Evolutionary conservation across 2,113 vertebrate species (phyloP), one percentile per base, ranked within the genome.

Genomic region (Paratilapia polleni): DNA sequence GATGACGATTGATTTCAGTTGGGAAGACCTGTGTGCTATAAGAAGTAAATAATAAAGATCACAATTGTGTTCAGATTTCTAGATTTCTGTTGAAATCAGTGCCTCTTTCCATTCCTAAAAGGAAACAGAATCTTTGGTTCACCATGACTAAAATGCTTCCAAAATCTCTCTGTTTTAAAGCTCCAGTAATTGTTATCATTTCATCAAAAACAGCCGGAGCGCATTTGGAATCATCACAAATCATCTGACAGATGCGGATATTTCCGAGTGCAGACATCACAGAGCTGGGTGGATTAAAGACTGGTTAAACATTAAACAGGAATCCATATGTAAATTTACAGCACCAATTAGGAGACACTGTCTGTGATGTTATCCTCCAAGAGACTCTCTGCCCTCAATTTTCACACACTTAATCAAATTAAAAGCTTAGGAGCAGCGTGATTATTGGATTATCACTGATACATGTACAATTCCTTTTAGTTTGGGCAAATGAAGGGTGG

Each of bases 391-490:
- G 96, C 95, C 94, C 96, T 97, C 96, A 93, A 94, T 97, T 96
- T 96, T 96, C 95, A 94, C 95, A 96, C 94, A 95, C 96, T 96
- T 98, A 98, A 97, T 97, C 97, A 97, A 98, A 99, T 99, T 98
- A 98, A 97, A 96, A 97, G 97, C 97, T 97, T 97, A 97, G 97
- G 78, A 88, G 87, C 93, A 93, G 95, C 90, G 49, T 92, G 93
- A 96, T 97, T 97, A 98, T 97, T 90, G 95, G 96, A 97, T 97
- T 97, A 97, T 97, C 91, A 92, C 89, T 86, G 94, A 95, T 93
- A 95, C 92, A 94, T 89, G 91, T 92, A 91, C 92, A 86, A 91
- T 93, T 94, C 97, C 95, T 97, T 97, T 97, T 95, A 97, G 96
- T 97, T 96, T 97, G 94, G 96, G 96, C 95, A 97, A 98, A 97